phyloP scores from a whole-genome alignment of 2,797 vertebrate genomes.

The Pterois miles region DNA sequence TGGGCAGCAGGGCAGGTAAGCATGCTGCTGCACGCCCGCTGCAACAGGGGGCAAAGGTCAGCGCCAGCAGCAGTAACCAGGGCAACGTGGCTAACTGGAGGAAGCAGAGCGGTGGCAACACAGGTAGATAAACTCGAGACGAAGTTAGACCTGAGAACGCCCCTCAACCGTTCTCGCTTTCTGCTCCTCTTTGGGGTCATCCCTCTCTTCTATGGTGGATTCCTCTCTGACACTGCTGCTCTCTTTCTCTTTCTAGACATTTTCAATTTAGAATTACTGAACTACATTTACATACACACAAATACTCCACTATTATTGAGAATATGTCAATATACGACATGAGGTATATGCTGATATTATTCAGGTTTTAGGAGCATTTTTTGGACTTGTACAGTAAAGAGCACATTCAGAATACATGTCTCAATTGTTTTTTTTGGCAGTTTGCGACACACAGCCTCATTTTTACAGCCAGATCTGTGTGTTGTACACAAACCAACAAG shows the following conservation, averaged over 20 bases:
- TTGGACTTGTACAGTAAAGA: too few relatives aligned
- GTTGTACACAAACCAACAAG: too few relatives aligned
- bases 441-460: too few relatives aligned
- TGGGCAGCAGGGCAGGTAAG: constrained; percentile 90
- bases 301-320: too few relatives aligned
- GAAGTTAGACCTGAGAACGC: background rate
- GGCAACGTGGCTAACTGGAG: constrained; percentile 89
- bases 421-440: too few relatives aligned
- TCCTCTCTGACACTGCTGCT: constrained; percentile 2
- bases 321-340: too few relatives aligned
- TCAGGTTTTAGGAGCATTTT: too few relatives aligned
- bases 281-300: too few relatives aligned
- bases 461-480: too few relatives aligned
- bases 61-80: constrained; percentile 81
- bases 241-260: background rate
- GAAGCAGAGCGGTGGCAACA: constrained; percentile 88
- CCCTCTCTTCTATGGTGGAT: background rate
- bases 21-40: constrained; percentile 88
- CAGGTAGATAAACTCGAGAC: constrained; percentile 84
- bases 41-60: constrained; percentile 87
- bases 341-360: too few relatives aligned
- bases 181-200: constrained; percentile 12
- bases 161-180: background rate
- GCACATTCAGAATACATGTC: too few relatives aligned
- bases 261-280: background rate